Base-by-base conservation (phyloP, 2,113 vertebrate species). In the Halcyon malimbica region DNA sequence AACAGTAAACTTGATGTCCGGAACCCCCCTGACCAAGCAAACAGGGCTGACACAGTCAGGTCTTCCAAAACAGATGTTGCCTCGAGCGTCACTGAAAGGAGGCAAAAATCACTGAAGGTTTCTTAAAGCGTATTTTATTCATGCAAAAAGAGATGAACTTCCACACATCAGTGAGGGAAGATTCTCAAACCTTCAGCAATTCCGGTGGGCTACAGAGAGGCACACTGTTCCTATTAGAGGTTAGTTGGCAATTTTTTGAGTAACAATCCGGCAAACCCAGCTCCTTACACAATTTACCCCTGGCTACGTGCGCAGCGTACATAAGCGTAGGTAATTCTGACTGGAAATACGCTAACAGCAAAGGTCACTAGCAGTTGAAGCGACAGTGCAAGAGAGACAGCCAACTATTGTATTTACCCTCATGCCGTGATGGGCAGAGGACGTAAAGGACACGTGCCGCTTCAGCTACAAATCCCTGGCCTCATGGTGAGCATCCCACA, bases 231-330 rank as follows among this genome's bases (percentile, higher is more conserved):
- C 62, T 26, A 13, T 24, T 39, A 68, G 69, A 88, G 33, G 25
- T 35, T 54, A 68, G 59, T 29, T 23, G 23, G n/a, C 18, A 25
- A 7, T 11, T 85, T 42, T 82, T 68, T 17, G 1, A 48, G 1
- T 28, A 51, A 35, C 14, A 83, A 73, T 14, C 28, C 68, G 42
- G 24, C 39, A 80, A 65, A 20, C 11, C 16, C 67, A 74, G 59
- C 46, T 69, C 63, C 44, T 31, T 5, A n/a, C 15, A 18, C 35
- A 64, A 23, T 35, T 76, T 21, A 63, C 39, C 15, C 6, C 0
- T 13, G 14, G 50, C 35, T 7, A 23, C 0, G 0, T 3, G 21
- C 29, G 18, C 15, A 37, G 46, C 2, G 5, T 28, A 41, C 18
- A 7, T 3, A 44, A 85, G 48, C 48, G 20, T 23, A 48, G 21